A percentile compares a stretch with the other conserved stretches of the same genome.
Conservation (phyloP, 1,140 invertebrate species). For the Sinonovacula constricta region DNA sequence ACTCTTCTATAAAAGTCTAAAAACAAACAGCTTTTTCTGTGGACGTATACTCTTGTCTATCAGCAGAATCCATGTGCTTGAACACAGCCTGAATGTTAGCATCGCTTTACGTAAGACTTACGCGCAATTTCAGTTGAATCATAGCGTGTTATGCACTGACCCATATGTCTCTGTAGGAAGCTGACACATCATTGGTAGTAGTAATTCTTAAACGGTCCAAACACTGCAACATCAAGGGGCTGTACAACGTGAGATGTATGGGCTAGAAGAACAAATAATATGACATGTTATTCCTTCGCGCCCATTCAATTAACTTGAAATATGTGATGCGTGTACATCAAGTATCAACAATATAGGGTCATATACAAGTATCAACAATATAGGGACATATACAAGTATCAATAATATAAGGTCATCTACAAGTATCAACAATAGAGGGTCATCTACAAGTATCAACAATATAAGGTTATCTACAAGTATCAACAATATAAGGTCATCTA, state of each 20-base stretch:
- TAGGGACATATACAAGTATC: no score
- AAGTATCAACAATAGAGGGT: no score
- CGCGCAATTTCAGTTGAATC: neutral
- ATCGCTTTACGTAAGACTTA: constrained; percentile 14
- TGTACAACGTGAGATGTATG: constrained; percentile 21
- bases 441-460: no score
- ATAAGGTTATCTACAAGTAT: no score
- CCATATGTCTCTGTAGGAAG: constrained; percentile 7
- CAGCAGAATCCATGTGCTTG: neutral
- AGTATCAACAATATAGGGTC: constrained; percentile 6
- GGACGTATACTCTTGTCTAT: neutral
- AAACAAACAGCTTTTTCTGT: neutral
- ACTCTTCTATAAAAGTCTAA: neutral
- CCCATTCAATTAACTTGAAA: neutral
- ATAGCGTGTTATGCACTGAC: constrained; percentile 4
- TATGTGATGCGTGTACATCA: constrained; percentile 31
- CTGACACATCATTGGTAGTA: neutral
- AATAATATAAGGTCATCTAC: no score
- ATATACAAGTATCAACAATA: no score
- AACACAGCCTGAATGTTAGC: neutral
- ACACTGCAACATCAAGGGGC: constrained; percentile 18
- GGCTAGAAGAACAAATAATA: constrained; percentile 31
- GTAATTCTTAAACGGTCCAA: constrained; percentile 31
- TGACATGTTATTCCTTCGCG: neutral
- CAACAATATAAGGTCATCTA: no score